Conservation (phyloP, 1,140 invertebrate species). For the Laodelphax striatellus region DNA sequence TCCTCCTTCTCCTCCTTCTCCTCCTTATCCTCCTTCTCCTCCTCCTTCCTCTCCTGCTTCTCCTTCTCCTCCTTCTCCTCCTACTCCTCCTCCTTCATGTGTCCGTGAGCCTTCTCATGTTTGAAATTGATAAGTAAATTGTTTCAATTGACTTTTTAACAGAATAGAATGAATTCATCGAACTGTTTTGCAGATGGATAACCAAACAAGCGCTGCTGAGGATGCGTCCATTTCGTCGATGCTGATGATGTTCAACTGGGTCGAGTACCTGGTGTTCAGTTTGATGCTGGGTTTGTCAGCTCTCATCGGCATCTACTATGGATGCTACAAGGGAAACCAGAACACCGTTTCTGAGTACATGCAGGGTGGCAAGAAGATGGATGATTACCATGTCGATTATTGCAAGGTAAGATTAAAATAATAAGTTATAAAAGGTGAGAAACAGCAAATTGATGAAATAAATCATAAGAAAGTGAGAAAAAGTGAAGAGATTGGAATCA, state of each 20-base stretch:
- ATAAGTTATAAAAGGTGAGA: too few relatives aligned
- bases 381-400: conserved; percentile 69
- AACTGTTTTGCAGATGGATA: neutral
- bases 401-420: conserved; percentile 46
- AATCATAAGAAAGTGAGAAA: too few relatives aligned
- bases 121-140: too few relatives aligned
- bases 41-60: too few relatives aligned
- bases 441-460: too few relatives aligned
- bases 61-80: too few relatives aligned
- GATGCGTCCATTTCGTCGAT: neutral
- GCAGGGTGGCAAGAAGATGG: conserved; percentile 55
- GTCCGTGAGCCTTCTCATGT: too few relatives aligned
- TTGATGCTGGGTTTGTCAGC: conserved; percentile 47
- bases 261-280: conserved; percentile 46
- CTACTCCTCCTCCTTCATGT: too few relatives aligned
- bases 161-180: neutral
- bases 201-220: neutral
- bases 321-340: conserved; percentile 39
- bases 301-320: conserved; percentile 57
- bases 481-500: too few relatives aligned
- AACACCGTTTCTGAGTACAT: conserved; percentile 53
- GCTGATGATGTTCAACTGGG: conserved; percentile 29
- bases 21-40: too few relatives aligned
- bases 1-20: too few relatives aligned
- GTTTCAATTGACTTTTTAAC: too few relatives aligned